Conservation (phyloP, 2,888 invertebrate genomes). For the Watsonalla binaria region DNA sequence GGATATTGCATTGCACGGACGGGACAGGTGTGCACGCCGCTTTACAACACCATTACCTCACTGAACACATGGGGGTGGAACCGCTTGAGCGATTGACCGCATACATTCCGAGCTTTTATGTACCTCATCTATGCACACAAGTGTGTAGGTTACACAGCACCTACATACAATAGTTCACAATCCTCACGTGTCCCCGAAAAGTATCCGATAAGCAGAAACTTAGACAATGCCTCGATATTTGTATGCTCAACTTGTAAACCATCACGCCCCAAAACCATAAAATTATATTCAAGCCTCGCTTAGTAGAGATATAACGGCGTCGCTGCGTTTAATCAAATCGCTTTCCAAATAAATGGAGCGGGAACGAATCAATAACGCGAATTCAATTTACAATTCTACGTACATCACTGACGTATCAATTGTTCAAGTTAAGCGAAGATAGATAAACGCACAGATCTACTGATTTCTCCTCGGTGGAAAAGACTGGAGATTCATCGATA, state of each 20-base stretch:
- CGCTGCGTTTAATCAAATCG: constrained; percentile 64
- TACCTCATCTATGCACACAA: constrained; percentile 5
- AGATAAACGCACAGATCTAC: constrained; percentile 72
- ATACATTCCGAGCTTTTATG: constrained; percentile 31
- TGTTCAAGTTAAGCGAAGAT: constrained; percentile 73
- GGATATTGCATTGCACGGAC: constrained; percentile 43
- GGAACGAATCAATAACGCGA: constrained; percentile 68
- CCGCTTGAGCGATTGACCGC: constrained; percentile 56
- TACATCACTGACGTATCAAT: constrained; percentile 76
- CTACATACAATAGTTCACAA: constrained; percentile 29
- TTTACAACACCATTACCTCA: constrained; percentile 61
- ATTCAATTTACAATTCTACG: constrained; percentile 75
- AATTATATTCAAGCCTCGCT: constrained; percentile 49
- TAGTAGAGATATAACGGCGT: constrained; percentile 51
- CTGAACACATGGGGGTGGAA: constrained; percentile 43
- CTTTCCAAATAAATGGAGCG: constrained; percentile 68
- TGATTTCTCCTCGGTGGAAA: constrained; percentile 70
- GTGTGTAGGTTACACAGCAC: constrained; percentile 14
- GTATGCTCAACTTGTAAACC: constrained; percentile 30
- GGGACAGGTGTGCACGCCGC: constrained; percentile 61
- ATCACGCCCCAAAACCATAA: constrained; percentile 32
- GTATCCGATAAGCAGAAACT: constrained; percentile 20
- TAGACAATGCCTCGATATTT: constrained; percentile 23
- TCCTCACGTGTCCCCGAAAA: constrained; percentile 18
- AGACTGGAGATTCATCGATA: constrained; percentile 74